Evolutionary conservation across 2,888 invertebrate species (phyloP).

Genomic region (Pyrrhia umbra): DNA sequence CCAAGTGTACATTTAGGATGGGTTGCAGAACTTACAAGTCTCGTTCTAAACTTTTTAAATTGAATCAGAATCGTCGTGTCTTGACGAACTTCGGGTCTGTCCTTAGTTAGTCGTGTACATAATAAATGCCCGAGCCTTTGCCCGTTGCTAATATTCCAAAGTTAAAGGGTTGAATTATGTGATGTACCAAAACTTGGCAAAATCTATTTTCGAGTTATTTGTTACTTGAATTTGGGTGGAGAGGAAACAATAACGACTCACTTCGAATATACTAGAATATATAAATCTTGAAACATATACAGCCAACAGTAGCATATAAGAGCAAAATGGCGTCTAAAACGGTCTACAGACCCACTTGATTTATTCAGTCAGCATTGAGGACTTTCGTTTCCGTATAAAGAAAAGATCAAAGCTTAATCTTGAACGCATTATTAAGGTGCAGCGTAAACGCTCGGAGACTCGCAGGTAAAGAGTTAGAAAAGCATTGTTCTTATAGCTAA

Average conservation of each 20-base stretch:
- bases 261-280: constrained; percentile 25
- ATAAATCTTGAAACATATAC: constrained; percentile 22
- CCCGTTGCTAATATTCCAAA: constrained; percentile 57
- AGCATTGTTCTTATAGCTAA: constrained; percentile 67
- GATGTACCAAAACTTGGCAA: constrained; percentile 41
- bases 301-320: constrained; percentile 2
- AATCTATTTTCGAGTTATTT: constrained; percentile 53
- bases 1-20: constrained; percentile 65
- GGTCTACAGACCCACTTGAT: neutral
- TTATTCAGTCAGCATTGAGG: constrained; percentile 6
- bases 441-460: constrained; percentile 27
- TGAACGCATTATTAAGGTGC: constrained; percentile 50
- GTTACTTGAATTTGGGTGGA: constrained; percentile 40
- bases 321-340: constrained; percentile 9
- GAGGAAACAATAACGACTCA: constrained; percentile 36
- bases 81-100: constrained; percentile 56
- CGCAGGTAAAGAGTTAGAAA: constrained; percentile 55
- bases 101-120: constrained; percentile 72
- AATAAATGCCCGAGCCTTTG: constrained; percentile 71
- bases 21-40: constrained; percentile 64
- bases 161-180: constrained; percentile 52
- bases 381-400: constrained; percentile 9
- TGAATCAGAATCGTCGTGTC: constrained; percentile 73
- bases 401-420: constrained; percentile 41
- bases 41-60: constrained; percentile 80